Evolutionary conservation across 2,797 vertebrate species (phyloP).

Genomic region (Sciurus carolinensis): DNA sequence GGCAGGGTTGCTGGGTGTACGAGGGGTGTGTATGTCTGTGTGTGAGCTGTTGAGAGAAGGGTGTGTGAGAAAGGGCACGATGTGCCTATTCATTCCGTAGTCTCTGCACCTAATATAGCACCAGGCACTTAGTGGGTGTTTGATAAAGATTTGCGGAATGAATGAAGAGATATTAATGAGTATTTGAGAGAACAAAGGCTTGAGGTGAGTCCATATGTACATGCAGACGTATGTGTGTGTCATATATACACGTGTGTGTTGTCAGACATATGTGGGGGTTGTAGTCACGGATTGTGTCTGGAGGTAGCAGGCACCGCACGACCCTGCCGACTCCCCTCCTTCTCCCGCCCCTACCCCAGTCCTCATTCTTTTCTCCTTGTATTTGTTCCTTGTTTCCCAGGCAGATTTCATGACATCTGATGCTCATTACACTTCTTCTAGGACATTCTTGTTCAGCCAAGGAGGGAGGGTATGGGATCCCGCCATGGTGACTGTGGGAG

Average conservation of each 20-base stretch:
- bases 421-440: neutral
- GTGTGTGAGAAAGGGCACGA: neutral
- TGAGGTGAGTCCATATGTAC: neutral
- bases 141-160: slow-evolving; percentile 68
- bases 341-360: neutral
- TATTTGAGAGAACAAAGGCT: slow-evolving; percentile 43
- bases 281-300: neutral
- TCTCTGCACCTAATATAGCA: slow-evolving; percentile 44
- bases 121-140: slow-evolving; percentile 73
- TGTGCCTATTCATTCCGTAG: neutral
- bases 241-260: neutral
- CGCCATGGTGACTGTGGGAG: neutral
- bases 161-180: slow-evolving; percentile 64
- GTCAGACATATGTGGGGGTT: neutral
- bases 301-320: neutral
- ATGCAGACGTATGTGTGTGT: neutral
- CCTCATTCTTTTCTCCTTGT: neutral
- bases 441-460: slow-evolving; percentile 3
- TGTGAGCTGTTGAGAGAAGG: neutral
- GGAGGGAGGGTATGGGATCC: neutral
- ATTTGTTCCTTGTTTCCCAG: slow-evolving; percentile 34
- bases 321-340: neutral
- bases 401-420: neutral
- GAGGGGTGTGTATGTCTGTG: neutral
- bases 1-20: neutral